phyloP scores from a whole-genome alignment of 2,797 vertebrate species.

The Bradypodion pumilum region DNA sequence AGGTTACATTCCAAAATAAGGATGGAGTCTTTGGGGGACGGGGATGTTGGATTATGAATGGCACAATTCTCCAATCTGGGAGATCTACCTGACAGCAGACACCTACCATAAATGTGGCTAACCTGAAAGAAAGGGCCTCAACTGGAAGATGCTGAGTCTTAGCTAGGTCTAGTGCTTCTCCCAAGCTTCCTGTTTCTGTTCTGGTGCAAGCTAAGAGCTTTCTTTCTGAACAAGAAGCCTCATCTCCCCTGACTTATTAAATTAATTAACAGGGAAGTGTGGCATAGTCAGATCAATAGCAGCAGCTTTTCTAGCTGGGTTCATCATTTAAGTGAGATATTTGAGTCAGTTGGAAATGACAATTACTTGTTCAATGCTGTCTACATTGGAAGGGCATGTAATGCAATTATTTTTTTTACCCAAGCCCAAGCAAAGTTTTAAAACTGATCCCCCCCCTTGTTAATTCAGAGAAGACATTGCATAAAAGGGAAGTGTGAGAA shows the following conservation, averaged over 20 bases:
- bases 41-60: too few relatives aligned
- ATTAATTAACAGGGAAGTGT: background rate
- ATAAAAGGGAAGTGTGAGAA: too few relatives aligned
- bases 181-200: background rate
- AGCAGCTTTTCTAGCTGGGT: background rate
- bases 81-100: too few relatives aligned
- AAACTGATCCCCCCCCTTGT: background rate
- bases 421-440: background rate
- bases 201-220: too few relatives aligned
- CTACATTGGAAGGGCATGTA: background rate
- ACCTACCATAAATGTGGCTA: too few relatives aligned
- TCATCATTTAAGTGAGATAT: background rate
- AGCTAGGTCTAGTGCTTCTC: background rate
- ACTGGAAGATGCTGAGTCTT: background rate
- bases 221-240: too few relatives aligned
- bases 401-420: background rate
- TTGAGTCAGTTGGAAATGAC: background rate
- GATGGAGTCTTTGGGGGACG: too few relatives aligned
- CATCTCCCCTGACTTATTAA: background rate
- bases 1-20: too few relatives aligned
- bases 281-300: background rate
- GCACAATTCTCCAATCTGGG: too few relatives aligned
- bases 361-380: background rate
- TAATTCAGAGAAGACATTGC: background rate
- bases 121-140: background rate